These are phyloP conservation scores for Periparus ater DNA, from an alignment of 2,797 vertebrate species.

Conservation along the genomic window DNA sequence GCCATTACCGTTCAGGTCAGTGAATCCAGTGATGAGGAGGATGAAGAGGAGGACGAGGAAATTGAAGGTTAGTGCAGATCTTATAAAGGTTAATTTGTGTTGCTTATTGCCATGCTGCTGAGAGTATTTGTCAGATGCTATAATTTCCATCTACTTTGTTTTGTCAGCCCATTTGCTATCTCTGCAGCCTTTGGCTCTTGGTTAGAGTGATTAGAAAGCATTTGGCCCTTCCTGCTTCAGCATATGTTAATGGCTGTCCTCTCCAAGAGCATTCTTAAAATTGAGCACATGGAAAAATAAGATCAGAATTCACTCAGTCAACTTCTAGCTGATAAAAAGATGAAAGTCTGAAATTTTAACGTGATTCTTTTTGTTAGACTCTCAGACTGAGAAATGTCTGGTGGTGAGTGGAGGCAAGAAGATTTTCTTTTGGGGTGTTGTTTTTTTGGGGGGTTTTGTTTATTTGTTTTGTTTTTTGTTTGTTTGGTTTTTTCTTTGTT, in stretches of 20 bases:
- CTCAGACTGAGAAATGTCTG: neutral
- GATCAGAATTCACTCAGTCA: neutral
- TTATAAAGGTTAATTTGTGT: slow-evolving; percentile 3
- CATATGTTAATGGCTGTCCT: neutral
- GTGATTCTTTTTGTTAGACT: neutral
- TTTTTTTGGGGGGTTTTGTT: neutral
- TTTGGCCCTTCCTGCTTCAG: neutral
- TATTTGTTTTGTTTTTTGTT: neutral
- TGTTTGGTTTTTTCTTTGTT: no score
- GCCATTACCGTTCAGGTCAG: slow-evolving; percentile 97
- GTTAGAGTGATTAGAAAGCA: neutral
- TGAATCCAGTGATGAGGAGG: slow-evolving; percentile 97
- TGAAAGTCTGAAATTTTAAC: neutral
- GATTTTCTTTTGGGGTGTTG: neutral
- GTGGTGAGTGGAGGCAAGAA: neutral
- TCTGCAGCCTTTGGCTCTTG: neutral
- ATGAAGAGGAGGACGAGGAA: slow-evolving; percentile 90
- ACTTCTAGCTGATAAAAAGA: neutral
- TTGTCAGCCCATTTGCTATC: neutral
- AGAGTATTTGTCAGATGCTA: neutral
- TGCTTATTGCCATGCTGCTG: neutral
- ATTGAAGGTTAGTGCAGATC: slow-evolving; percentile 82
- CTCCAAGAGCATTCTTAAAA: neutral
- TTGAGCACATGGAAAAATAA: neutral
- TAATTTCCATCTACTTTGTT: slow-evolving; percentile 11